A percentile compares a stretch with the other conserved stretches of the same genome.
These are phyloP conservation scores for Trisateles emortualis DNA, from an alignment of 2,888 invertebrate genomes.

Conservation along the genomic window DNA sequence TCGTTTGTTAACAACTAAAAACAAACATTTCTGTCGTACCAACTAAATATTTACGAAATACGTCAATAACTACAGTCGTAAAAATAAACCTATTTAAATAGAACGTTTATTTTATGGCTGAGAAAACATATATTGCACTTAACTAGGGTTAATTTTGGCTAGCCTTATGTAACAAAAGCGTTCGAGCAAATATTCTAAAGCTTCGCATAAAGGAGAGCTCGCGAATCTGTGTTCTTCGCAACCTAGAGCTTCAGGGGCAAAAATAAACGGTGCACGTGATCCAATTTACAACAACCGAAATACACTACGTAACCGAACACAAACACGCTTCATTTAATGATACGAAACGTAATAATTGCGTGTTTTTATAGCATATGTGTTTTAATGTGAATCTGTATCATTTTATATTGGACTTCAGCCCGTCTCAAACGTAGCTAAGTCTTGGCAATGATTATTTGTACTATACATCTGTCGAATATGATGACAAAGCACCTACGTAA, in stretches of 20 bases:
- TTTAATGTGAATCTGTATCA: slow-evolving; percentile 47
- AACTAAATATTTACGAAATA: slow-evolving; percentile 10
- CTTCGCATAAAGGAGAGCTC: slow-evolving; percentile 29
- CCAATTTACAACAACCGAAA: slow-evolving; percentile 61
- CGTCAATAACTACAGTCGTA: not conserved
- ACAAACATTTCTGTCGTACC: not conserved
- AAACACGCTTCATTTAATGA: slow-evolving; percentile 52
- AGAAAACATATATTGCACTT: slow-evolving; percentile 5
- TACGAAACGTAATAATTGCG: slow-evolving; percentile 50
- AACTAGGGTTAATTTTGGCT: slow-evolving; percentile 8
- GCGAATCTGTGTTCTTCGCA: slow-evolving; percentile 31
- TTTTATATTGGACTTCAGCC: slow-evolving; percentile 52
- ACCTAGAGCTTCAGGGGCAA: slow-evolving; percentile 55
- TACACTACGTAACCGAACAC: slow-evolving; percentile 58
- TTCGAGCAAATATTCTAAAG: slow-evolving; percentile 23
- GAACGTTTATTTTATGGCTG: slow-evolving; percentile 4
- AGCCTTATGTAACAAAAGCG: slow-evolving; percentile 22
- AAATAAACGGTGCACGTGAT: slow-evolving; percentile 75
- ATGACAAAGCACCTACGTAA: slow-evolving; percentile 28
- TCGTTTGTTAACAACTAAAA: not conserved
- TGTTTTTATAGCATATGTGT: slow-evolving; percentile 43
- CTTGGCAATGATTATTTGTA: slow-evolving; percentile 50
- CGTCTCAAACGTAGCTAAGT: slow-evolving; percentile 14
- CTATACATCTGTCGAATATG: slow-evolving; percentile 30
- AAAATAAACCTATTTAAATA: slow-evolving; percentile 7